Evolutionary conservation across 2,888 invertebrate species (phyloP).

Genomic region (Pammene aurita): DNA sequence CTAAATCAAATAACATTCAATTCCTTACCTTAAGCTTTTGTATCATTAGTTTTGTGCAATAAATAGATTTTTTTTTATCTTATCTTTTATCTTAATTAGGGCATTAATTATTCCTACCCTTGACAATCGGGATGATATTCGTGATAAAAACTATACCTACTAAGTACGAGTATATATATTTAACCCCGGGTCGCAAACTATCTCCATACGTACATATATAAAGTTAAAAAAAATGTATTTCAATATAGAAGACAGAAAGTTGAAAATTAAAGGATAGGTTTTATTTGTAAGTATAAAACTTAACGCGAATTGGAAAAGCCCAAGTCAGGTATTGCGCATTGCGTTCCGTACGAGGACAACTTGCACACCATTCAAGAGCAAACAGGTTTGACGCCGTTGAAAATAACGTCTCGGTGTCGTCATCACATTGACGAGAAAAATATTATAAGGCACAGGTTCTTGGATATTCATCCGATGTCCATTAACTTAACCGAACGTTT

Average conservation of each 20-base stretch:
- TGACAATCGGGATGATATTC: too few species aligned
- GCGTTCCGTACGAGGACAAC: slow-evolving; percentile 31
- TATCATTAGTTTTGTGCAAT: too few species aligned
- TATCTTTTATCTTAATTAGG: too few species aligned
- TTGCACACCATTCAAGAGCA: slow-evolving; percentile 37
- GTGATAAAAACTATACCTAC: too few species aligned
- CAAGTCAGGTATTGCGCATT: slow-evolving; percentile 33
- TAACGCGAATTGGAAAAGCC: slow-evolving; percentile 16
- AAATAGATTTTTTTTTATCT: too few species aligned
- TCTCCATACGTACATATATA: too few species aligned
- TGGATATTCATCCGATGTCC: neutral
- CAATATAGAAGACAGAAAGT: neutral
- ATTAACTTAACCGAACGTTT: slow-evolving; percentile 7
- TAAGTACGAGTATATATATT: too few species aligned
- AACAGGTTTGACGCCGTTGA: slow-evolving; percentile 36
- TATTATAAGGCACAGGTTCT: neutral
- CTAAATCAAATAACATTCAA: too few species aligned
- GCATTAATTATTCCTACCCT: too few species aligned
- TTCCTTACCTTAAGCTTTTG: too few species aligned
- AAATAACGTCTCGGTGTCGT: slow-evolving; percentile 31
- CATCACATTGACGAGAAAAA: slow-evolving; percentile 20
- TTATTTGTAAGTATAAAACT: neutral
- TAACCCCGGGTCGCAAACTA: too few species aligned
- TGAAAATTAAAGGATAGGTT: neutral
- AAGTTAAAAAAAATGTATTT: too few species aligned